Evolutionary conservation across 2,797 vertebrate genomes (phyloP).

Genomic region (Chromobotia macracanthus): DNA sequence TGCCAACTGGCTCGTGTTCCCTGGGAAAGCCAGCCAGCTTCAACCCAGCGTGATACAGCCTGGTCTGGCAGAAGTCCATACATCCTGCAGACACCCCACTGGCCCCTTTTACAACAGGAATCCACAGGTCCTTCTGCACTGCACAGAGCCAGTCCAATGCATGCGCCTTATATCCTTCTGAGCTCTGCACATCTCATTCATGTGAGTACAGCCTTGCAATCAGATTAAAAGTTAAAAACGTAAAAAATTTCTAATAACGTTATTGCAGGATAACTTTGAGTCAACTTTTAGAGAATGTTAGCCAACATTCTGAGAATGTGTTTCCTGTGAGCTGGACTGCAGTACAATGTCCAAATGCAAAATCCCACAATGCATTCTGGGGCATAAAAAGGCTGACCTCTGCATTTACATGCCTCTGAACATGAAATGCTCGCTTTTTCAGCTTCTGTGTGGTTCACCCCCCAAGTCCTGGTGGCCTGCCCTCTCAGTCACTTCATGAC

Average conservation of each 20-base stretch:
- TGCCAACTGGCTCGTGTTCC: constrained; percentile 68
- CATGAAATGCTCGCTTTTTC: constrained; percentile 37
- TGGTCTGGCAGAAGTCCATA: constrained; percentile 64
- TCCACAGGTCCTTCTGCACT: constrained; percentile 54
- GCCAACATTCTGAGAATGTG: no score
- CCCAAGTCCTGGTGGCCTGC: constrained; percentile 48
- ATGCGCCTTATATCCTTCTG: background rate
- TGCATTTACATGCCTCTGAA: constrained; percentile 69
- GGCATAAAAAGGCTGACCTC: constrained; percentile 64
- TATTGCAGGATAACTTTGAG: no score
- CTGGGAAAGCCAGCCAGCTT: constrained; percentile 71
- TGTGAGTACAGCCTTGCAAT: constrained; percentile 53
- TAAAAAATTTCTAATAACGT: no score
- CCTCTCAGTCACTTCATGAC: constrained; percentile 47
- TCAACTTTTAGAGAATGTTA: no score
- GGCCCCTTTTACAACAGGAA: constrained; percentile 53
- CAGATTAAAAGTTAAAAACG: no score
- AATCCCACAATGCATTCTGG: constrained; percentile 69
- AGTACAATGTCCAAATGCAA: constrained; percentile 59
- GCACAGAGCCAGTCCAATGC: constrained; percentile 1
- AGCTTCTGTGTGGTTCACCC: constrained; percentile 40
- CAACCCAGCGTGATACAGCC: constrained; percentile 62
- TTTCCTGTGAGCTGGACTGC: background rate
- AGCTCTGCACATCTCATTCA: constrained; percentile 16
- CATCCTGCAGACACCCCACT: constrained; percentile 51